These are phyloP conservation scores for Drosophila jambulina DNA, from an alignment of 1,140 invertebrate genomes.

Conservation along the genomic window DNA sequence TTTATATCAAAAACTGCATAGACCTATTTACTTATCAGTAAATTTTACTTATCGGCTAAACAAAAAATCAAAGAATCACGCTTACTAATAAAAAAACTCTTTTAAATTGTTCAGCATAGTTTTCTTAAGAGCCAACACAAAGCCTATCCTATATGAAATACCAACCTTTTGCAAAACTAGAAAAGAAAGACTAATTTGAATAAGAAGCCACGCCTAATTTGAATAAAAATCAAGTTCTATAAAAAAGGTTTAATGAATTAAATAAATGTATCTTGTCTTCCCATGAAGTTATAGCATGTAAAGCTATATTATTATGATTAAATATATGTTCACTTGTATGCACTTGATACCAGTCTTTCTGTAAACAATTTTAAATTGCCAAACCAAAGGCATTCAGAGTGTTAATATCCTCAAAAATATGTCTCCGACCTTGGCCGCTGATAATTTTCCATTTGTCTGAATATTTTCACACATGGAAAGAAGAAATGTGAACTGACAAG, in stretches of 20 bases:
- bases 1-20: neutral
- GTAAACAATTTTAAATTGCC: neutral
- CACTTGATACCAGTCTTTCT: neutral
- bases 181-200: neutral
- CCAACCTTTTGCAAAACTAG: neutral
- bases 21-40: neutral
- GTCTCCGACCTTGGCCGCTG: slow-evolving; percentile 31
- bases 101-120: neutral
- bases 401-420: slow-evolving; percentile 14
- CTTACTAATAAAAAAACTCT: neutral
- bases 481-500: slow-evolving; percentile 12
- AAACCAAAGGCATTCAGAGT: neutral
- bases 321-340: neutral
- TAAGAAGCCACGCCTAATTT: neutral
- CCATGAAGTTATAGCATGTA: neutral
- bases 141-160: neutral
- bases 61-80: neutral
- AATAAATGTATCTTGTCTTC: neutral
- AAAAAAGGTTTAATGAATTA: neutral
- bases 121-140: neutral
- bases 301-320: neutral
- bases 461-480: slow-evolving; percentile 15
- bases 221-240: neutral
- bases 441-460: slow-evolving; percentile 22
- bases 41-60: neutral